A percentile compares a stretch with the other conserved stretches of the same genome.
phyloP scores from a whole-genome alignment of 2,797 vertebrate species.

The Diplodus puntazzo region DNA sequence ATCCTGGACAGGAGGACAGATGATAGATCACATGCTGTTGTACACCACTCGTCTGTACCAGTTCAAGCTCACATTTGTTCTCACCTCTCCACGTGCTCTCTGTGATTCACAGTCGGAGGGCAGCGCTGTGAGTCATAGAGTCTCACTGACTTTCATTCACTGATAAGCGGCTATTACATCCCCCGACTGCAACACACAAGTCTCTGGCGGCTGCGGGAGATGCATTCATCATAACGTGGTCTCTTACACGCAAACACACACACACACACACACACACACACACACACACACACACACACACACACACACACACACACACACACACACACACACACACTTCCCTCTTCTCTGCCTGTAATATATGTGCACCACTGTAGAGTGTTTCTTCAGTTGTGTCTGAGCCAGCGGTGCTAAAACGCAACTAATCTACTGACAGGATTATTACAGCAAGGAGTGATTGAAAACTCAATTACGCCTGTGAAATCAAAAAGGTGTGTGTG shows the following conservation, averaged over 20 bases:
- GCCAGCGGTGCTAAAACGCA: constrained; percentile 42
- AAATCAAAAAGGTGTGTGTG: constrained; percentile 32
- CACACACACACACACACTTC: neutral
- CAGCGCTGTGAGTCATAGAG: constrained; percentile 52
- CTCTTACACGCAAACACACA: neutral
- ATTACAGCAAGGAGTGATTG: constrained; percentile 45
- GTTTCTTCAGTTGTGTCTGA: constrained; percentile 43
- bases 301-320: neutral
- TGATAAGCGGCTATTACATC: constrained; percentile 47
- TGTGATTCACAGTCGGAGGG: constrained; percentile 34
- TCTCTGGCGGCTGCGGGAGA: constrained; percentile 39
- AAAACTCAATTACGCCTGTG: constrained; percentile 51
- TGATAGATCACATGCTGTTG: neutral
- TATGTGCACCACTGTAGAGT: constrained; percentile 18
- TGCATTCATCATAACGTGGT: constrained; percentile 14
- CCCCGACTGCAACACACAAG: constrained; percentile 32
- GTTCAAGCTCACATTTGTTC: constrained; percentile 28
- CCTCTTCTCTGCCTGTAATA: constrained; percentile 21
- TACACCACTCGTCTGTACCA: constrained; percentile 14
- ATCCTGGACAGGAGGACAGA: neutral
- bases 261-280: neutral
- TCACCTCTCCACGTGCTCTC: constrained; percentile 15
- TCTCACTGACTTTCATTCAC: constrained; percentile 60
- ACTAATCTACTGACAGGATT: constrained; percentile 58
- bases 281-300: neutral